Base-by-base conservation (phyloP, 2,888 invertebrate genomes). In the Eulithis testata region DNA sequence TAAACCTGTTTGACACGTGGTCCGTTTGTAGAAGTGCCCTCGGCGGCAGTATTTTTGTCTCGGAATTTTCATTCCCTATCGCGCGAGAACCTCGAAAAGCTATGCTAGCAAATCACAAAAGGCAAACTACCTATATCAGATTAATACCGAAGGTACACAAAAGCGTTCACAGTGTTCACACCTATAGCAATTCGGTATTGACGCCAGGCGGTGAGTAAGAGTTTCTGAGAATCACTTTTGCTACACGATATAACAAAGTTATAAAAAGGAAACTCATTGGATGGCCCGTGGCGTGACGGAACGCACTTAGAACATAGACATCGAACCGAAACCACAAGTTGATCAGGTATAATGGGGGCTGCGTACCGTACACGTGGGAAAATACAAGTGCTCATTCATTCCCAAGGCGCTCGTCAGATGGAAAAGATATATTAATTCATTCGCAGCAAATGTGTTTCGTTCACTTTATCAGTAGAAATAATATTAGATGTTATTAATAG, bases 1-100 rank as follows among this genome's bases (percentile, higher is more conserved):
- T 78, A 85, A 84, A 92, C 92, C 89, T 83, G 92, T 92, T 92
- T 85, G 78, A 81, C 76, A 76, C 65, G 66, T 73, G 75, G 79
- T 73, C 81, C 74, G 77, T 88, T 87, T 86, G 83, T 84, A 87
- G 88, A 87, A 88, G 79, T 71, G 69, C 70, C 68, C 55, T 74
- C 78, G 76, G 78, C 78, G 80, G 79, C 76, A 81, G 76, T 80
- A 75, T 80, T 81, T 84, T 88, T 85, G 85, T 86, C 82, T 84
- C 76, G 71, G 66, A 63, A 71, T 78, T 76, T 80, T 78, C 76
- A 82, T 84, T 79, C 76, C 75, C 68, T 31, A 58, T 37, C 37
- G 74, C 70, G 73, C 77, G 74, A 77, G 68, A 73, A 70, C n/a
- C 69, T 67, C 75, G 73, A 69, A 71, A 76, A 66, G 68, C 73